A percentile compares a stretch with the other conserved stretches of the same genome.
Conservation (phyloP, 1,140 invertebrate species). For the Drosophila sucinea region DNA sequence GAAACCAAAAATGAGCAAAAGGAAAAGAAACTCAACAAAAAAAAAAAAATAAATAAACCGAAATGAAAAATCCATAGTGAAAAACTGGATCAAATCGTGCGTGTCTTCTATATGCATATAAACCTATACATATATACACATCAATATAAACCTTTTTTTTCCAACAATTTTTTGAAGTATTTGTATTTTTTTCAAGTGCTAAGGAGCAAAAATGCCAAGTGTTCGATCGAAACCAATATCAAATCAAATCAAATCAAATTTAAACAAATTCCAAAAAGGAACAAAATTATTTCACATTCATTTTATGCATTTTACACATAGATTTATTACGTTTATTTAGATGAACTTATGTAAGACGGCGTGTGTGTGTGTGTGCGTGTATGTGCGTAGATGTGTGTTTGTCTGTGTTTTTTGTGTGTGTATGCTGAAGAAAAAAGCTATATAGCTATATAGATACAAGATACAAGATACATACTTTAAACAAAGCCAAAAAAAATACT, state of each 20-base stretch:
- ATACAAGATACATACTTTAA: conserved; percentile 10
- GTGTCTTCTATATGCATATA: conserved; percentile 9
- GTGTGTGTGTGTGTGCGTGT: conserved; percentile 26
- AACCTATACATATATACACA: background rate
- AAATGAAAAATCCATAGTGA: conserved; percentile 22
- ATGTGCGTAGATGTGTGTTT: conserved; percentile 16
- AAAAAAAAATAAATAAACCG: conserved; percentile 29
- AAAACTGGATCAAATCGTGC: conserved; percentile 11
- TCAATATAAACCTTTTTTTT: conserved; percentile 24
- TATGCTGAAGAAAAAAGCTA: conserved; percentile 21
- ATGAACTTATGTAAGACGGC: conserved; percentile 14
- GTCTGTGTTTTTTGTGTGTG: conserved; percentile 29
- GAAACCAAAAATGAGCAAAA: conserved; percentile 19
- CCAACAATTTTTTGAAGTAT: conserved; percentile 34
- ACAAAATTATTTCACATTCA: conserved; percentile 15
- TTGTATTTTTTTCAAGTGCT: conserved; percentile 64
- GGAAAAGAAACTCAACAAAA: conserved; percentile 23
- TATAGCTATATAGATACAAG: conserved; percentile 17
- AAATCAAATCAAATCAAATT: conserved; percentile 3
- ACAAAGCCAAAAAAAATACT: conserved; percentile 66
- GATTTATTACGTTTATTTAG: conserved; percentile 20
- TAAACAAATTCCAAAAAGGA: conserved; percentile 18
- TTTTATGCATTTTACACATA: conserved; percentile 23
- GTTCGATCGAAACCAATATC: background rate
- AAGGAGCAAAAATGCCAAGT: conserved; percentile 3